A percentile compares a stretch with the other conserved stretches of the same genome.
Conservation (phyloP, 2,888 invertebrate species). For the Aproaerema taeniolella region DNA sequence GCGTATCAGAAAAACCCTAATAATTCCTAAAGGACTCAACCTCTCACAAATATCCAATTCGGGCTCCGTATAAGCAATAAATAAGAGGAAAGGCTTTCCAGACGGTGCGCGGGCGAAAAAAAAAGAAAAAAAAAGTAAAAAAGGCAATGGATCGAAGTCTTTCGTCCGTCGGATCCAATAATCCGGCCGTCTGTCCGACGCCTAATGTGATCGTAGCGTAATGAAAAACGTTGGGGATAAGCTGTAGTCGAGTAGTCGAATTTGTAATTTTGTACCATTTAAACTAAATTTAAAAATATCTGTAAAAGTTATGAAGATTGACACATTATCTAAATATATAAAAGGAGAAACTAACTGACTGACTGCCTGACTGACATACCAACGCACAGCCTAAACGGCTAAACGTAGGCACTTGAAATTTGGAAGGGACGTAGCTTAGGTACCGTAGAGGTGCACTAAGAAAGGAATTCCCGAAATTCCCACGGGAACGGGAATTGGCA, state of each 20-base stretch:
- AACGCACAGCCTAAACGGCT: too few species aligned
- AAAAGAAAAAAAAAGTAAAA: constrained; percentile 48
- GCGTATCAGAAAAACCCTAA: constrained; percentile 32
- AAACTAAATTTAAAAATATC: background rate
- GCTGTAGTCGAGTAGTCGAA: constrained; percentile 35
- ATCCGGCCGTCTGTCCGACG: constrained; percentile 74
- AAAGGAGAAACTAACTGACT: too few species aligned
- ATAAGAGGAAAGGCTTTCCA: constrained; percentile 76
- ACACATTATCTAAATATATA: too few species aligned
- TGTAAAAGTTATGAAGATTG: too few species aligned
- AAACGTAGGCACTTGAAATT: too few species aligned
- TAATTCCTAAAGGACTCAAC: constrained; percentile 56
- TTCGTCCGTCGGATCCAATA: constrained; percentile 77
- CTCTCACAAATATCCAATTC: constrained; percentile 75
- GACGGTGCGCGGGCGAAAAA: constrained; percentile 53
- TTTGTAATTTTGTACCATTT: background rate
- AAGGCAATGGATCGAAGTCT: constrained; percentile 72
- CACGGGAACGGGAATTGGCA: too few species aligned
- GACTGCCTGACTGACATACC: too few species aligned
- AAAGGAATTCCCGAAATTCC: too few species aligned
- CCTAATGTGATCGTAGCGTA: constrained; percentile 76
- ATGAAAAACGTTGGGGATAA: constrained; percentile 62
- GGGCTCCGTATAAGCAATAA: constrained; percentile 75
- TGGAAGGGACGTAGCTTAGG: too few species aligned
- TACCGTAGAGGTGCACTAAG: too few species aligned